Conservation (phyloP, 2,797 vertebrate species). For the Phrynocephalus guinanensis region DNA sequence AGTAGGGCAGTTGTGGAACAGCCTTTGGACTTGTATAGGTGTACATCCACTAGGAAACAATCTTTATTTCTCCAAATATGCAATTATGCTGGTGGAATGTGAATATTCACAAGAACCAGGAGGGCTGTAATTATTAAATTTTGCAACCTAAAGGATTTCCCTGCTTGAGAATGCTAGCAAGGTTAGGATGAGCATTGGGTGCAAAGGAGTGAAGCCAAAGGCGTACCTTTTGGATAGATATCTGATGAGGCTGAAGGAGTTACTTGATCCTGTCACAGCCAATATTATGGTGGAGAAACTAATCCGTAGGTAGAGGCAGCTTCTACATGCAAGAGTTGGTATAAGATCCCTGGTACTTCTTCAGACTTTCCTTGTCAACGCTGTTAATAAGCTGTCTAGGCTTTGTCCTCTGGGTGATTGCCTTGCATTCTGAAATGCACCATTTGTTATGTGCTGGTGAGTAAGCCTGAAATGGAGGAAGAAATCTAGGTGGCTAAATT, state of each 20-base stretch:
- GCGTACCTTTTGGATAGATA: not conserved
- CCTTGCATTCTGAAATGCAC: slow-evolving; percentile 19
- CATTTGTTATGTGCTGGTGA: slow-evolving; percentile 40
- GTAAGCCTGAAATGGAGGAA: slow-evolving; percentile 19
- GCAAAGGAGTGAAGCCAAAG: not conserved
- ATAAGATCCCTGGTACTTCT: slow-evolving; percentile 9
- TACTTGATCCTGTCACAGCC: not conserved
- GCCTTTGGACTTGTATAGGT: not conserved
- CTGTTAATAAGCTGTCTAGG: slow-evolving; percentile 20
- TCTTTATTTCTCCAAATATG: not conserved
- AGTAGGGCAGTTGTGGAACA: not conserved
- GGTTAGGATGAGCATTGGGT: no score
- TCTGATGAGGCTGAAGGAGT: not conserved
- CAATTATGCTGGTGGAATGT: not conserved
- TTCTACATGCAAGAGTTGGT: not conserved
- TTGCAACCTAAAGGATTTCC: not conserved
- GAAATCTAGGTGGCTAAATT: slow-evolving; percentile 25
- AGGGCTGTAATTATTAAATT: not conserved
- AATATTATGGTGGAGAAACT: not conserved
- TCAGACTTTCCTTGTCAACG: slow-evolving; percentile 8
- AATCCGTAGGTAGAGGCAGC: not conserved
- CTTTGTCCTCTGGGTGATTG: slow-evolving; percentile 30
- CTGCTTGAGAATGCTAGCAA: not conserved
- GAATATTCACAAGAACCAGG: not conserved
- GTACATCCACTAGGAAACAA: not conserved